Evolutionary conservation across 2,888 invertebrate species (phyloP).

Genomic region (Orthonevra nobilis): DNA sequence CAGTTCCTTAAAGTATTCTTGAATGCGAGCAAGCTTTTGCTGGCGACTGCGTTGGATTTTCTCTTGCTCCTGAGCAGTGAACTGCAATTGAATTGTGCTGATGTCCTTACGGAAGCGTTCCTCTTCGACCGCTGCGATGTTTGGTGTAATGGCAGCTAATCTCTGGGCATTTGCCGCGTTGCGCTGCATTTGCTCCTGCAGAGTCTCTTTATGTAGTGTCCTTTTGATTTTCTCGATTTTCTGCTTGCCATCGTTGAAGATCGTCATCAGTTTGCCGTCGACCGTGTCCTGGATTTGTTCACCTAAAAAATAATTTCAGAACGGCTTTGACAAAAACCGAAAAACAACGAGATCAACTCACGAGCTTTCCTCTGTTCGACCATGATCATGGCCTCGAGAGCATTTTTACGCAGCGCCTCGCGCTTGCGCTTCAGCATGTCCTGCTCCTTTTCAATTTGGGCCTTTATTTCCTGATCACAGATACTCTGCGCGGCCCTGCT

Average conservation of each 20-base stretch:
- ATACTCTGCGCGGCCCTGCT: conserved; percentile 72
- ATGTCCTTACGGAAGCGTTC: conserved; percentile 81
- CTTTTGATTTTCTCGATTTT: conserved; percentile 79
- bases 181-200: conserved; percentile 79
- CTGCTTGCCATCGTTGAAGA: conserved; percentile 80
- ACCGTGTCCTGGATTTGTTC: conserved; percentile 78
- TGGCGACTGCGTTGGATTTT: conserved; percentile 74
- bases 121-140: conserved; percentile 80
- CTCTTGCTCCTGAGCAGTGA: conserved; percentile 77
- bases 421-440: conserved; percentile 73
- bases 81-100: conserved; percentile 80
- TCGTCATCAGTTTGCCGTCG: conserved; percentile 79
- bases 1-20: conserved; percentile 75
- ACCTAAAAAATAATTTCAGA: conserved; percentile 70
- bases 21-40: conserved; percentile 75
- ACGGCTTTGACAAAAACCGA: too few species aligned
- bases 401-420: conserved; percentile 73
- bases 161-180: conserved; percentile 81
- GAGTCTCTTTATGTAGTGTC: conserved; percentile 78
- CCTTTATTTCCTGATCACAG: conserved; percentile 76
- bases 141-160: conserved; percentile 80
- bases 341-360: conserved; percentile 54
- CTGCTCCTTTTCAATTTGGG: conserved; percentile 78
- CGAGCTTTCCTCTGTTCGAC: conserved; percentile 75
- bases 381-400: conserved; percentile 76